phyloP scores from a whole-genome alignment of 2,113 vertebrate genomes.

The Delphinus delphis region DNA sequence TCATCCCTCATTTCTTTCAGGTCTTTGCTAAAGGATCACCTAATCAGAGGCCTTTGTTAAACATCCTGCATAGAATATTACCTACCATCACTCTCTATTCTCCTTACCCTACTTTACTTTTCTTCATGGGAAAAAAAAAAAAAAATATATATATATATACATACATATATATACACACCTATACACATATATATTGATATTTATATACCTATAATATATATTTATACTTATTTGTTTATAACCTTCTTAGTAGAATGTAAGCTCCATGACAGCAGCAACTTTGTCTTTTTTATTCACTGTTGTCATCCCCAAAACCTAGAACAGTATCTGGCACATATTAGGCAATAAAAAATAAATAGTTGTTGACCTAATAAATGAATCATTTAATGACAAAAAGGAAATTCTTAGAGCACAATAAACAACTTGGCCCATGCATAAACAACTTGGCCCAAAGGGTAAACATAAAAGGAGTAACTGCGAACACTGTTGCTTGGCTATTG shows the following conservation, averaged over 20 bases:
- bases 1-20: conserved; percentile 29
- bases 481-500: neutral
- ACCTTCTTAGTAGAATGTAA: neutral
- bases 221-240: neutral
- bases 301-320: neutral
- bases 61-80: neutral
- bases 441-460: neutral
- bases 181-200: neutral
- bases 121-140: neutral
- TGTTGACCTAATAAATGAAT: conserved; percentile 14
- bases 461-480: conserved; percentile 17
- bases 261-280: neutral
- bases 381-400: neutral
- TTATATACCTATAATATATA: neutral
- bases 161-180: neutral
- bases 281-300: neutral
- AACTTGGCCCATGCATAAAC: neutral
- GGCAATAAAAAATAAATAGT: conserved; percentile 9
- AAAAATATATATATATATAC: neutral
- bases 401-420: conserved; percentile 5
- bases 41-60: neutral
- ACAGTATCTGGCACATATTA: neutral
- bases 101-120: neutral
- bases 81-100: neutral
- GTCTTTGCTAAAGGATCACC: neutral